A percentile compares a stretch with the other conserved stretches of the same genome.
Evolutionary conservation across 2,888 invertebrate species (phyloP).

Genomic region (Drosophila diplacantha): DNA sequence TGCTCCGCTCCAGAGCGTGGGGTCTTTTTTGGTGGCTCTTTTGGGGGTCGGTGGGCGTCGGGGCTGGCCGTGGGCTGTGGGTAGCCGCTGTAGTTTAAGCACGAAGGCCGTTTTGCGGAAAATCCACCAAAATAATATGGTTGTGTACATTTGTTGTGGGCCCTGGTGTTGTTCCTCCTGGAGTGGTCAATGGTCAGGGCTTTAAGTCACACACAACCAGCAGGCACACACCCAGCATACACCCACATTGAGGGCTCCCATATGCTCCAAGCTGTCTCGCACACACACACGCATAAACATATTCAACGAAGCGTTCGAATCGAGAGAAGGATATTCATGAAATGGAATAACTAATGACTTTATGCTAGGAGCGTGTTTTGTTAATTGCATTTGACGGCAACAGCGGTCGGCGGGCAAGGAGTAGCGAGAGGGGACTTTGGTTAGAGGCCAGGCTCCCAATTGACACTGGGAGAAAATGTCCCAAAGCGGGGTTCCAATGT

Average conservation of each 20-base stretch:
- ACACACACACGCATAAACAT: conserved; percentile 31
- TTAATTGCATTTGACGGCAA: conserved; percentile 71
- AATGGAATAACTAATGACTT: conserved; percentile 71
- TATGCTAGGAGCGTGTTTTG: conserved; percentile 72
- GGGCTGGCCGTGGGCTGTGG: not conserved
- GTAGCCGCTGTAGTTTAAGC: conserved; percentile 1
- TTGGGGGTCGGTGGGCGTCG: not conserved
- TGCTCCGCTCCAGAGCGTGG: not conserved
- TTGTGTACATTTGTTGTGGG: conserved; percentile 37
- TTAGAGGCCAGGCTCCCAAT: not conserved
- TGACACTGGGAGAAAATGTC: conserved; percentile 6
- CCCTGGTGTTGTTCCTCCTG: conserved; percentile 11
- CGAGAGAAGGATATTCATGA: conserved; percentile 64
- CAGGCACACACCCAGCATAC: conserved; percentile 1
- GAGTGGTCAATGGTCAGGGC: conserved; percentile 36
- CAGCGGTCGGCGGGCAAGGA: conserved; percentile 40
- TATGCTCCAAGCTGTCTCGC: conserved; percentile 51
- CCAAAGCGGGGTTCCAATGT: too few species aligned
- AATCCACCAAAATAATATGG: conserved; percentile 67
- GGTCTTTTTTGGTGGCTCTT: not conserved
- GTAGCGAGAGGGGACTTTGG: conserved; percentile 16
- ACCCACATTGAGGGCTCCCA: conserved; percentile 35
- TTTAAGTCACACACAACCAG: conserved; percentile 40
- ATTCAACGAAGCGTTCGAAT: conserved; percentile 65
- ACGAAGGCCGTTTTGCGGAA: conserved; percentile 52